Evolutionary conservation across 2,888 invertebrate species (phyloP).

Genomic region (Drosophila falleni): DNA sequence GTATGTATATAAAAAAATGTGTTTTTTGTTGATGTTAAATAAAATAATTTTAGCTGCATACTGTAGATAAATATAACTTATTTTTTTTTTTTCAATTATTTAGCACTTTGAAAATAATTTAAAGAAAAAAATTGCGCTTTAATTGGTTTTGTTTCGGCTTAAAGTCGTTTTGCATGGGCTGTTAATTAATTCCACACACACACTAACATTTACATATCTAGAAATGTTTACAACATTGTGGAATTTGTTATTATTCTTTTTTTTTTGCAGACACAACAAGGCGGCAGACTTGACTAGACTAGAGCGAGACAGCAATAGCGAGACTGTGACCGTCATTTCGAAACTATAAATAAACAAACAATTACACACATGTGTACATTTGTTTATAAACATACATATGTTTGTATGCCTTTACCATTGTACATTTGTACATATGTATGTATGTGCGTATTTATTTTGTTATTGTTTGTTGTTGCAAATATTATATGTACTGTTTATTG

Average conservation of each 20-base stretch:
- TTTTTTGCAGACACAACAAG: slow-evolving; percentile 30
- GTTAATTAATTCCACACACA: slow-evolving; percentile 15
- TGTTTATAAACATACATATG: neutral
- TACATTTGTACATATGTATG: neutral
- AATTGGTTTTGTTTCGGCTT: slow-evolving; percentile 13
- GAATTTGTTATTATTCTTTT: slow-evolving; percentile 16
- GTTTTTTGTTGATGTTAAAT: too few species aligned
- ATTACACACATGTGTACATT: neutral
- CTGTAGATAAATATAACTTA: neutral
- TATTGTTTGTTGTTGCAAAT: slow-evolving; percentile 10
- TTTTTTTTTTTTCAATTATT: neutral
- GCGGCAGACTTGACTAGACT: slow-evolving; percentile 31
- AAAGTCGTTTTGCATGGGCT: slow-evolving; percentile 2
- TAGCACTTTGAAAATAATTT: neutral
- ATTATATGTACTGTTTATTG: slow-evolving; percentile 7
- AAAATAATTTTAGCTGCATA: neutral
- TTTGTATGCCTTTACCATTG: neutral
- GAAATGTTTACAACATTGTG: slow-evolving; percentile 12
- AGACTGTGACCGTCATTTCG: slow-evolving; percentile 14
- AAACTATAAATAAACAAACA: slow-evolving; percentile 50
- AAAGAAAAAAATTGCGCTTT: neutral
- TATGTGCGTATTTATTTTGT: neutral
- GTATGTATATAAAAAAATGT: too few species aligned
- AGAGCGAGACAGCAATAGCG: slow-evolving; percentile 19
- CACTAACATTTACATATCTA: neutral